Conservation (phyloP, 2,113 vertebrate species). For the Orthonyx spaldingii region DNA sequence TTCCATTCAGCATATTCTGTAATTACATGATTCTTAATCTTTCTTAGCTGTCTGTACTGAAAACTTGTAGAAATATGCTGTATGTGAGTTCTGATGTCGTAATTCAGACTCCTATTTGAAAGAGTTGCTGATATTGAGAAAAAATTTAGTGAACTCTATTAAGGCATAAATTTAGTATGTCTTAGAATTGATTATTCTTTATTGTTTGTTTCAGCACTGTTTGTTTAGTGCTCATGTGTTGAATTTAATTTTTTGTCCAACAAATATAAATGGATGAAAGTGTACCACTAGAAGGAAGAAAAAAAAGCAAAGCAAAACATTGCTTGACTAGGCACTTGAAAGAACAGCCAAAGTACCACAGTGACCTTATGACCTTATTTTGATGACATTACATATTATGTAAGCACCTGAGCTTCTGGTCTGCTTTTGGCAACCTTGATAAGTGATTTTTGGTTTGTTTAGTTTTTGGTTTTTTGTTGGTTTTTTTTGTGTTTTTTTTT, state of each 20-base stretch:
- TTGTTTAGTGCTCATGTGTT: neutral
- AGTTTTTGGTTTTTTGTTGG: too few species aligned
- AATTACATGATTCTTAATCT: neutral
- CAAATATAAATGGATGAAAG: neutral
- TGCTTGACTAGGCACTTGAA: neutral
- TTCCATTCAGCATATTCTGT: neutral
- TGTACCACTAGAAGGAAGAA: neutral
- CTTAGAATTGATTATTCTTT: neutral
- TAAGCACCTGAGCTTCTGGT: neutral
- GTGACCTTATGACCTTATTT: neutral
- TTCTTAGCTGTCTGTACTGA: neutral
- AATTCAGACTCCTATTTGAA: neutral
- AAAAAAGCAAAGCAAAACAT: neutral
- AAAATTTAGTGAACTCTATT: neutral
- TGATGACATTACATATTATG: neutral
- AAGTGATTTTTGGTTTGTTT: neutral
- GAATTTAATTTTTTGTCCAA: neutral
- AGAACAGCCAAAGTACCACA: neutral
- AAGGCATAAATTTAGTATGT: neutral
- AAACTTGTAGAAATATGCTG: neutral
- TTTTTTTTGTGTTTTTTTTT: too few species aligned
- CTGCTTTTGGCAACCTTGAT: neutral
- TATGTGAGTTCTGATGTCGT: neutral
- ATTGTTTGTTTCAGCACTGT: neutral
- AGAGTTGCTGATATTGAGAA: neutral